These are phyloP conservation scores for Lepisosteus osseus DNA, from an alignment of 2,113 vertebrate species.

Conservation along the genomic window DNA sequence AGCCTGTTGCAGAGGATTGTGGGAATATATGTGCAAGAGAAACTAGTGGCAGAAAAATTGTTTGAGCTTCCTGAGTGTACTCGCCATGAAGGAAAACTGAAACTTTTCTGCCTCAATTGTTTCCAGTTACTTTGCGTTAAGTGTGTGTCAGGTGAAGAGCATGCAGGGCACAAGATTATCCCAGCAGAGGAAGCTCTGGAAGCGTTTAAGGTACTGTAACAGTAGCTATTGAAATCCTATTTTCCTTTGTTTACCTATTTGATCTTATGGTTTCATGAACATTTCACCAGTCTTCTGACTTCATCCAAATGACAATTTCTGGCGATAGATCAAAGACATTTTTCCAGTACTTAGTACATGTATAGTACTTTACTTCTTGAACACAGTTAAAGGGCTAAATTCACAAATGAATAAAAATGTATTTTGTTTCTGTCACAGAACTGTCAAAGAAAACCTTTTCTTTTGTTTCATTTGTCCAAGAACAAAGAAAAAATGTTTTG, in stretches of 20 bases:
- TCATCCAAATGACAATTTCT: slow-evolving; percentile 26
- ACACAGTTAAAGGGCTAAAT: neutral
- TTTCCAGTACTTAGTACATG: slow-evolving; percentile 22
- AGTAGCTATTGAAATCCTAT: slow-evolving; percentile 10
- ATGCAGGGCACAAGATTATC: slow-evolving; percentile 46
- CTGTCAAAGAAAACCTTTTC: too few species aligned
- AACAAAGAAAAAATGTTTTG: slow-evolving; percentile 14
- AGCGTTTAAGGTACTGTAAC: slow-evolving; percentile 16
- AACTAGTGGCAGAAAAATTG: slow-evolving; percentile 28
- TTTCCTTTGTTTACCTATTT: neutral
- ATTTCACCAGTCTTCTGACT: slow-evolving; percentile 13
- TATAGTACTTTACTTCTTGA: too few species aligned
- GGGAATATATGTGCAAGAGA: neutral
- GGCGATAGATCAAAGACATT: slow-evolving; percentile 35
- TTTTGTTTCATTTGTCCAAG: too few species aligned
- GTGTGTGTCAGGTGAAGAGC: slow-evolving; percentile 43
- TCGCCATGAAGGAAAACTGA: slow-evolving; percentile 22
- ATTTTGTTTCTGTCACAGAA: slow-evolving; percentile 28
- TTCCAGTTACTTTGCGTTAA: slow-evolving; percentile 20
- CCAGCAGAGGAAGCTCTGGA: slow-evolving; percentile 22
- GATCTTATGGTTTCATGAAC: too few species aligned
- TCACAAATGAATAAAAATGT: slow-evolving; percentile 21
- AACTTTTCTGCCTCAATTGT: neutral
- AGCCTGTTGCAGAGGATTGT: slow-evolving; percentile 28
- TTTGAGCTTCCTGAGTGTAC: slow-evolving; percentile 20